Evolutionary conservation across 2,113 vertebrate species (phyloP).

Genomic region (Notothenia rossii): DNA sequence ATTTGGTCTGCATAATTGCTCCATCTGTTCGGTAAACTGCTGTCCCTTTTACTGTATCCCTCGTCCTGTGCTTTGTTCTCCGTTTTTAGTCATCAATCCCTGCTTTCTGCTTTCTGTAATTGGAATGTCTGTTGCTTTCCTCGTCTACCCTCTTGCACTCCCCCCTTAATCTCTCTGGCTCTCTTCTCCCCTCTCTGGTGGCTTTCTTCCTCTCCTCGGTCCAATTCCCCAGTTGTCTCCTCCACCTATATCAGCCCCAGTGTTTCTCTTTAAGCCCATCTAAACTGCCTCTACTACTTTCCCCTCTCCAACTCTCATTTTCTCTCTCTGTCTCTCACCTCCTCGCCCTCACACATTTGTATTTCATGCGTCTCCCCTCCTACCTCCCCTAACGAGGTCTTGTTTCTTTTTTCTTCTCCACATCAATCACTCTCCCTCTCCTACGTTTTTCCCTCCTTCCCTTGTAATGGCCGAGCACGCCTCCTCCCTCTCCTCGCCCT

Average conservation of each 20-base stretch:
- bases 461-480: constrained; percentile 55
- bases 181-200: constrained; percentile 7
- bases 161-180: constrained; percentile 33
- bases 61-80: constrained; percentile 49
- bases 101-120: constrained; percentile 67
- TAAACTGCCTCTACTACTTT: constrained; percentile 61
- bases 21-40: constrained; percentile 76
- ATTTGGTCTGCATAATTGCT: constrained; percentile 77
- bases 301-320: constrained; percentile 48
- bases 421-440: constrained; percentile 50
- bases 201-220: constrained; percentile 30
- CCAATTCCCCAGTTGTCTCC: constrained; percentile 75
- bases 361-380: constrained; percentile 65
- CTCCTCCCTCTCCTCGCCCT: constrained; percentile 58
- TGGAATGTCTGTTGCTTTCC: constrained; percentile 70
- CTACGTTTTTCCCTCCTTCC: constrained; percentile 14
- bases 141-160: constrained; percentile 61
- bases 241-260: constrained; percentile 62
- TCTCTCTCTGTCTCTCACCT: constrained; percentile 32
- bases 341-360: constrained; percentile 59
- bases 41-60: constrained; percentile 57
- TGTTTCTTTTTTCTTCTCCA: constrained; percentile 48
- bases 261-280: constrained; percentile 57
- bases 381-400: constrained; percentile 58
- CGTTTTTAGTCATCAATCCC: constrained; percentile 65